A percentile compares a stretch with the other conserved stretches of the same genome.
Evolutionary conservation across 2,113 vertebrate species (phyloP).

Genomic region (Scophthalmus maximus): DNA sequence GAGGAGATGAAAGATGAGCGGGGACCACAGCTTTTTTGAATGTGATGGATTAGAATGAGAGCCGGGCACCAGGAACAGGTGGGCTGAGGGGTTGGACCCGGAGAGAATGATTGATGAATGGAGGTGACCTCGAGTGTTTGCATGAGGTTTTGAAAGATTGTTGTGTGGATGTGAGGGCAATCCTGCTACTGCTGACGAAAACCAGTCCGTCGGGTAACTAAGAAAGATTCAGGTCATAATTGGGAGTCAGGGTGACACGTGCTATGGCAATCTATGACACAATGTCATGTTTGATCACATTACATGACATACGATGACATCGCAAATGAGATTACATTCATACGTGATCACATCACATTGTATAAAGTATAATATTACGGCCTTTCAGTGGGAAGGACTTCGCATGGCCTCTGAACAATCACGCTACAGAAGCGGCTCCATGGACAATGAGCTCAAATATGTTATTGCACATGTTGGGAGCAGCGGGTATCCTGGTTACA

Average conservation of each 20-base stretch:
- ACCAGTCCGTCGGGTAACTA: neutral
- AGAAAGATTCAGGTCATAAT: neutral
- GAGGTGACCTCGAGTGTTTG: slow-evolving; percentile 3
- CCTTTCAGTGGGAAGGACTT: too few relatives aligned
- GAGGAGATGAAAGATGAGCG: slow-evolving; percentile 23
- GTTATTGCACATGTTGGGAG: slow-evolving; percentile 2
- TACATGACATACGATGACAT: neutral
- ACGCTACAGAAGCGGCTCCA: slow-evolving; percentile 2
- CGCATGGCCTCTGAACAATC: slow-evolving; percentile 13
- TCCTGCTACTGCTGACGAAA: neutral
- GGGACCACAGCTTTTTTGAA: slow-evolving; percentile 38
- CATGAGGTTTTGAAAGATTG: slow-evolving; percentile 5
- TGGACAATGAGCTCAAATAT: neutral
- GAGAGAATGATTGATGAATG: slow-evolving; percentile 29
- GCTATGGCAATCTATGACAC: neutral
- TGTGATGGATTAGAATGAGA: slow-evolving; percentile 45
- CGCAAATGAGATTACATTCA: neutral
- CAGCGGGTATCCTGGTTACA: slow-evolving; percentile 31
- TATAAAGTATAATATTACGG: neutral
- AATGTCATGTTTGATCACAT: neutral
- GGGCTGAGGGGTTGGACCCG: slow-evolving; percentile 9
- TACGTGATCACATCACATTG: neutral
- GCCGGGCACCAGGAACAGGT: slow-evolving; percentile 47
- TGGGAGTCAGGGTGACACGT: neutral
- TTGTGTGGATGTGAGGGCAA: neutral